A percentile compares a stretch with the other conserved stretches of the same genome.
Conservation (phyloP, 1,140 invertebrate genomes). For the Diprion similis region DNA sequence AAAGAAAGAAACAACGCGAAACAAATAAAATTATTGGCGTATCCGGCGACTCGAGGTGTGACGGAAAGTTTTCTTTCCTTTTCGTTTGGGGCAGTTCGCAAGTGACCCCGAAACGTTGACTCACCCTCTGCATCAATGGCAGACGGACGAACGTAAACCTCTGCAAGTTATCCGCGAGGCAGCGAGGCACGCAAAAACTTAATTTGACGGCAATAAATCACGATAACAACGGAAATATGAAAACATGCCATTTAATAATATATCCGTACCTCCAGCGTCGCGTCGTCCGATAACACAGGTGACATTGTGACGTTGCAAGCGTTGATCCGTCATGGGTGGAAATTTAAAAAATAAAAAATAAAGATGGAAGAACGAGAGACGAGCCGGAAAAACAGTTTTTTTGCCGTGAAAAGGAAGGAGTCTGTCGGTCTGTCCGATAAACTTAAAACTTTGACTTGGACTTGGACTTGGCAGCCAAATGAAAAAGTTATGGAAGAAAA, state of each 20-base stretch:
- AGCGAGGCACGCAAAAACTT: conserved; percentile 5
- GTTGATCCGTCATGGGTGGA: neutral
- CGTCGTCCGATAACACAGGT: neutral
- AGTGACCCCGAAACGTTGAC: too few species aligned
- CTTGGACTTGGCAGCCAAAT: too few species aligned
- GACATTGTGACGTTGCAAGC: neutral
- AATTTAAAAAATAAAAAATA: too few species aligned
- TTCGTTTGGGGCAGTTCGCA: too few species aligned
- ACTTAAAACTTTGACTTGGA: too few species aligned
- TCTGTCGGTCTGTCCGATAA: neutral
- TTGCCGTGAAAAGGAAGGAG: too few species aligned
- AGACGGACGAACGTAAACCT: neutral
- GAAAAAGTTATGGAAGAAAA: too few species aligned
- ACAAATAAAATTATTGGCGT: too few species aligned
- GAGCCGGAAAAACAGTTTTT: too few species aligned
- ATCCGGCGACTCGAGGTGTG: too few species aligned
- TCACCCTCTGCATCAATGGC: neutral
- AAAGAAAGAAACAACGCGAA: conserved; percentile 10
- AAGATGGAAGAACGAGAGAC: too few species aligned
- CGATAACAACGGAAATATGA: conserved; percentile 8
- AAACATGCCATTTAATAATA: conserved; percentile 11
- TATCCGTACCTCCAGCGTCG: neutral
- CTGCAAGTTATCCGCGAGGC: neutral
- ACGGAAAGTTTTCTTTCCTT: too few species aligned
- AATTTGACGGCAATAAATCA: conserved; percentile 9